Base-by-base conservation (phyloP, 2,888 invertebrate species). In the Limenitis camilla region DNA sequence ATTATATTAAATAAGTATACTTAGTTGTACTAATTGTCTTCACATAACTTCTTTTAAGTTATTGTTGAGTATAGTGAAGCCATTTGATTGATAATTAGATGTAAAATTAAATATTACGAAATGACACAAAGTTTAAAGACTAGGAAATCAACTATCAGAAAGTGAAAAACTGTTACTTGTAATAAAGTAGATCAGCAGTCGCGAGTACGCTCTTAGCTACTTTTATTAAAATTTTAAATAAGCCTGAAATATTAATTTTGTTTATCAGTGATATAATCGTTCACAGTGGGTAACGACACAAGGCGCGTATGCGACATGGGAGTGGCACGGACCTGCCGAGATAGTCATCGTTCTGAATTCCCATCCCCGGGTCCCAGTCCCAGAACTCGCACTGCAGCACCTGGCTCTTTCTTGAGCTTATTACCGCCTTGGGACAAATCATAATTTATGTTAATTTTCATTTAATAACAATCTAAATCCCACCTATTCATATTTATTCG, bases 311-410 rank as follows among this genome's bases (percentile, higher is more conserved):
- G 31, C 67, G 70, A 67, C 62, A 62, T 65, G 65, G 63, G 65
- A 63, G 61, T 64, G 63, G 68, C 71, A 83, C 90, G 89, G 90
- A 94, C 94, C 94, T 94, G 90, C 94, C 94, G 84, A 95, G 91
- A 81, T 89, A 91, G 90, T 95, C 94, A 90, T 95, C 94, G 86
- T 91, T 91, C 80, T 91, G 90, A 72, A 92, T 90, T 78, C 94
- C 93, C 88, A 94, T 90, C 69, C 91, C 92, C 68, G 93, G 91
- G 89, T 95, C 95, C 91, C 92, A 94, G 89, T 95, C 94, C 94
- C 93, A 94, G 75, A 94, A 85, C 80, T 92, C 91, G 81, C 93
- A 89, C 80, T 89, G 89, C 81, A 94, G 81, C 88, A 90, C 89
- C 89, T 95, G 94, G 75, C 91, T 90, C 88, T 91, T 90, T 79